Evolutionary conservation across 2,113 vertebrate species (phyloP), one percentile per base, ranked within the genome.

Genomic region (Orthonyx spaldingii): DNA sequence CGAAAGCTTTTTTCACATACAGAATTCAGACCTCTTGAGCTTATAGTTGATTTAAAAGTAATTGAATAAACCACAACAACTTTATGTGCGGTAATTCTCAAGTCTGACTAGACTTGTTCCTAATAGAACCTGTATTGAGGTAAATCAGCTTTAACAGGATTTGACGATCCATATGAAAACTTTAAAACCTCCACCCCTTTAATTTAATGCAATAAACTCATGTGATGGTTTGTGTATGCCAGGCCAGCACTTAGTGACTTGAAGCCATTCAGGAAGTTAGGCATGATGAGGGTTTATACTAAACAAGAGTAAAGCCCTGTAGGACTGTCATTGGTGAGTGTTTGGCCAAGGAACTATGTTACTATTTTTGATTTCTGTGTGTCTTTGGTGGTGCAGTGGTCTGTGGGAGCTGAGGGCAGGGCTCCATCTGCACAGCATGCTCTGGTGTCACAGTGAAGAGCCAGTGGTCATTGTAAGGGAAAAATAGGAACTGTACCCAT

Each of bases 21-120:
- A 16, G 24, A 68, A 60, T 79, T 93, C 78, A 71, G 32, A 64
- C 32, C 9, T 60, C 37, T 85, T 75, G 41, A 94, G 30, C 15
- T 95, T 94, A 32, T 2, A 64, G n/a, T 46, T 64, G 78, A 53
- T 85, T 87, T 87, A 37, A 56, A 93, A 68, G 53, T 52, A 78
- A 78, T 47, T 60, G 56, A 63, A 27, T 79, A 85, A 90, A 76
- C 26, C 65, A 52, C 74, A 78, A 50, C 47, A 90, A 23, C 49
- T 68, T 87, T 63, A 35, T 35, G 19, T 78, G 42, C 6, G 5
- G 22, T 39, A 87, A 70, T 69, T 82, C 84, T 93, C 19, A 68
- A 87, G 5, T 26, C 47, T 59, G 44, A 23, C 56, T 90, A 33
- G 32, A 17, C 32, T 83, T 88, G 27, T 65, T 92, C 30, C 71